Conservation (phyloP, 2,888 invertebrate genomes). For the Euplagia quadripunctaria region DNA sequence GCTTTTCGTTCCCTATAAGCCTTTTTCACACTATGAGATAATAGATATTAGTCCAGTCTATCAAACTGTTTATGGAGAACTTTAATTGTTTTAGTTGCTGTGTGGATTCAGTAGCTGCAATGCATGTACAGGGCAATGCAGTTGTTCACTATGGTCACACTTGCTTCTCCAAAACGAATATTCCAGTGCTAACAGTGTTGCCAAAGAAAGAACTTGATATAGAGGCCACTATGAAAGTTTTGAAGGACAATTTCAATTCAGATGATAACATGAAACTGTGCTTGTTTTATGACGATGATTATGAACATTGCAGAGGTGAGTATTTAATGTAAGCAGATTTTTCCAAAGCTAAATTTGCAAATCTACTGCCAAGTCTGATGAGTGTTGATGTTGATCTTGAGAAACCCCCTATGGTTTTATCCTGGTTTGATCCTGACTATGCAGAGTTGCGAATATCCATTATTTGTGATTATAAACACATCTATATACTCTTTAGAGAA, state of each 20-base stretch:
- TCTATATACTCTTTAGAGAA: no score
- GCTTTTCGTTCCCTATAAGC: no score
- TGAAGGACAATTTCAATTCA: constrained; percentile 61
- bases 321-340: neutral
- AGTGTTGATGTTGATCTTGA: no score
- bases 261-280: constrained; percentile 75
- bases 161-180: constrained; percentile 92
- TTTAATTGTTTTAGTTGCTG: constrained; percentile 90
- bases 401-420: no score
- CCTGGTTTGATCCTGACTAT: no score
- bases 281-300: constrained; percentile 90
- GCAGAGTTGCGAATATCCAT: no score
- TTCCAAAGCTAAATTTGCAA: neutral
- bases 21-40: no score
- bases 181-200: constrained; percentile 93
- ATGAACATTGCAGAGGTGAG: constrained; percentile 88
- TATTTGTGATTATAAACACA: no score
- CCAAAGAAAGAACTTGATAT: constrained; percentile 88
- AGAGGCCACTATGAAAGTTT: constrained; percentile 54
- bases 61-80: neutral
- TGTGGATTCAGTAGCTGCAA: constrained; percentile 95
- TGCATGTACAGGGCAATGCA: constrained; percentile 94
- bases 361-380: neutral
- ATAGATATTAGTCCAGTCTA: no score
- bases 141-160: constrained; percentile 97